A percentile compares a stretch with the other conserved stretches of the same genome.
Conservation (phyloP, 2,888 invertebrate genomes). For the Blastobasis lacticolella region DNA sequence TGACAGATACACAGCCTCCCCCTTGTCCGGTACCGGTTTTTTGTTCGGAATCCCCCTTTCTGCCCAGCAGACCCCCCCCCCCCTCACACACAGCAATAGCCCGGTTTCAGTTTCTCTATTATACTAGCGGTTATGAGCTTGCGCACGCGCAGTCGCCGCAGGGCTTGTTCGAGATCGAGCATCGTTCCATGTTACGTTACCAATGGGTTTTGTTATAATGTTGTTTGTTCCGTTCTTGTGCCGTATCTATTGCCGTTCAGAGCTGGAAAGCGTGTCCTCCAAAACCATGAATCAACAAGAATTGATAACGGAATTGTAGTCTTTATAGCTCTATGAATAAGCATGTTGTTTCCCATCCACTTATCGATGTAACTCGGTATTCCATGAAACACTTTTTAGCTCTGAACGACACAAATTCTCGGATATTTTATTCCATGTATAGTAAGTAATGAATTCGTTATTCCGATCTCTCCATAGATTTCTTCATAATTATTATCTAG, state of each 20-base stretch:
- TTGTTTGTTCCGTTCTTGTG: constrained; percentile 59
- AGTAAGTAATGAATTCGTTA: constrained; percentile 70
- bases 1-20: constrained; percentile 55
- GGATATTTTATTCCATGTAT: constrained; percentile 57
- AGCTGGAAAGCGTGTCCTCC: constrained; percentile 29
- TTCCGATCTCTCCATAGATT: constrained; percentile 67
- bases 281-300: neutral
- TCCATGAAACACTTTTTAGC: constrained; percentile 27
- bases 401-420: constrained; percentile 45
- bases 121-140: no score
- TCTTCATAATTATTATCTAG: constrained; percentile 46
- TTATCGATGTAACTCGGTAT: no score
- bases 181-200: constrained; percentile 45
- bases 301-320: constrained; percentile 4
- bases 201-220: constrained; percentile 31
- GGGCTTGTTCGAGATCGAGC: constrained; percentile 66
- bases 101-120: constrained; percentile 51
- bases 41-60: constrained; percentile 42
- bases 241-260: constrained; percentile 37
- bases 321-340: no score
- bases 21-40: constrained; percentile 46
- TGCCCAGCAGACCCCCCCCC: neutral
- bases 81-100: constrained; percentile 42
- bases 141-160: constrained; percentile 60
- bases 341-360: no score